Conservation (phyloP, 1,140 invertebrate genomes). For the Drosophila simulans region DNA sequence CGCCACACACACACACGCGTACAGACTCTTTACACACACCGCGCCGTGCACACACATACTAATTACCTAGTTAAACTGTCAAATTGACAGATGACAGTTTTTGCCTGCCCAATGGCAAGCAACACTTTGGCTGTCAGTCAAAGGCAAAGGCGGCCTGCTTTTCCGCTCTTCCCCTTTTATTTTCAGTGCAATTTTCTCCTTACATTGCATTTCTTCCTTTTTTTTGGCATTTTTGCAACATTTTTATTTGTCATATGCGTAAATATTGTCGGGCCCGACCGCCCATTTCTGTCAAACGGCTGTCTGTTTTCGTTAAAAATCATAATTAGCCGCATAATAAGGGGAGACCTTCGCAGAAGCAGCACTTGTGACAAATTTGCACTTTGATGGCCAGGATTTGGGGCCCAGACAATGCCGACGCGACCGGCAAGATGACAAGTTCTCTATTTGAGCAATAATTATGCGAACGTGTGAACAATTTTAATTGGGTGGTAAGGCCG, state of each 20-base stretch:
- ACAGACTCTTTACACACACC: slow-evolving; percentile 14
- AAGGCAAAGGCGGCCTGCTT: slow-evolving; percentile 43
- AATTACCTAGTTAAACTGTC: slow-evolving; percentile 84
- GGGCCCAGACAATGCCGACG: slow-evolving; percentile 32
- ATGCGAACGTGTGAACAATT: slow-evolving; percentile 83
- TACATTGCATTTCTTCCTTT: not conserved
- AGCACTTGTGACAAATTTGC: slow-evolving; percentile 52
- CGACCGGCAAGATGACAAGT: slow-evolving; percentile 61
- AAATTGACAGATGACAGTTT: slow-evolving; percentile 84
- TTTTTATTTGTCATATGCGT: slow-evolving; percentile 71
- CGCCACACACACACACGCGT: slow-evolving; percentile 35
- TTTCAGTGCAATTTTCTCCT: slow-evolving; percentile 8
- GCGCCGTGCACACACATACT: slow-evolving; percentile 54
- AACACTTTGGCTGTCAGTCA: slow-evolving; percentile 73
- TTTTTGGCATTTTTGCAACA: slow-evolving; percentile 60
- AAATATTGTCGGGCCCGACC: slow-evolving; percentile 48
- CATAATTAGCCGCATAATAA: slow-evolving; percentile 65
- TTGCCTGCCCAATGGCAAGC: slow-evolving; percentile 71
- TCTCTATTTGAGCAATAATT: slow-evolving; percentile 80
- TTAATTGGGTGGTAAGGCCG: slow-evolving; percentile 81
- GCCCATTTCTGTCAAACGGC: slow-evolving; percentile 69
- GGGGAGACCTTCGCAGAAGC: slow-evolving; percentile 60
- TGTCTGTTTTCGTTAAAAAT: slow-evolving; percentile 62
- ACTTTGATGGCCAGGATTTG: slow-evolving; percentile 42
- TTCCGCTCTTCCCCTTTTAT: slow-evolving; percentile 19